A percentile compares a stretch with the other conserved stretches of the same genome.
Evolutionary conservation across 2,797 vertebrate species (phyloP).

Genomic region (Alectoris magna): DNA sequence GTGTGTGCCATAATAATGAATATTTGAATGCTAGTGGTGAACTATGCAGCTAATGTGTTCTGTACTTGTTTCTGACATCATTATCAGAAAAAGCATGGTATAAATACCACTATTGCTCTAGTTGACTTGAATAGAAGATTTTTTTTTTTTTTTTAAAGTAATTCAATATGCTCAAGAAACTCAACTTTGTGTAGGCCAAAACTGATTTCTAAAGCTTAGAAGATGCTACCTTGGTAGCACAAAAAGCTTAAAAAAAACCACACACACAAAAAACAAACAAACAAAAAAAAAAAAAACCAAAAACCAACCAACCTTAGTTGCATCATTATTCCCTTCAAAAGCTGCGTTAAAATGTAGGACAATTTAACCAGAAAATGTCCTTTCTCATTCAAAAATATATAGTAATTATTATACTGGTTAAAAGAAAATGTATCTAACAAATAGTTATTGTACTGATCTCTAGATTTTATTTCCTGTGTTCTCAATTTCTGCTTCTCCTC

Average conservation of each 20-base stretch:
- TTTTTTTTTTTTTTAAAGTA: not conserved
- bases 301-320: not conserved
- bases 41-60: not conserved
- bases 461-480: not conserved
- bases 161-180: not conserved
- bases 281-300: too few relatives aligned
- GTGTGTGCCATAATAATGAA: not conserved
- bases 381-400: not conserved
- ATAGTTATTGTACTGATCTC: fast-evolving
- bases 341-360: not conserved
- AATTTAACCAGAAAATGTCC: not conserved
- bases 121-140: not conserved
- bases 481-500: constrained; percentile 16
- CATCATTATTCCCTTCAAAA: not conserved
- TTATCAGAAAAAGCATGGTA: not conserved
- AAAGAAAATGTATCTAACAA: not conserved
- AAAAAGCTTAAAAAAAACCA: not conserved
- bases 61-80: not conserved
- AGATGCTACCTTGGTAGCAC: not conserved
- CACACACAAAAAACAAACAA: too few relatives aligned
- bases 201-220: not conserved
- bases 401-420: not conserved
- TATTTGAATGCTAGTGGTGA: not conserved
- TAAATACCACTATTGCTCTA: not conserved
- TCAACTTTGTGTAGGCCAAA: not conserved